Percentiles rank a stretch among this genome's conserved stretches.
These are phyloP conservation scores for Chaetogeoica ovagalla DNA, from an alignment of 2,888 invertebrate genomes.

Conservation along the genomic window DNA sequence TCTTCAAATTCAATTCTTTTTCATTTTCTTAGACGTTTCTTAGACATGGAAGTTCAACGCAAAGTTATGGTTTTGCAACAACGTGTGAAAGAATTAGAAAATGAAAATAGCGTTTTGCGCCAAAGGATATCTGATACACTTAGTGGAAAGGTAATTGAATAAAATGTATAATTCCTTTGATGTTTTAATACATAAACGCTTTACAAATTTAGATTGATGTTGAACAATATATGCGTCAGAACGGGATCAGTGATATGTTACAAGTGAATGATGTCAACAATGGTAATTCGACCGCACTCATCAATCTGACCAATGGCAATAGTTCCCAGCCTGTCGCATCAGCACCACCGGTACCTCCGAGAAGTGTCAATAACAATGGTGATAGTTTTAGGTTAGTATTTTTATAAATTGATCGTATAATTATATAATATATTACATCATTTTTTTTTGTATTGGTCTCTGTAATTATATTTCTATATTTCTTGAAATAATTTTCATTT, in stretches of 20 bases:
- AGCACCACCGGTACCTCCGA: conserved; percentile 47
- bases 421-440: background rate
- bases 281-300: conserved; percentile 44
- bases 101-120: conserved; percentile 81
- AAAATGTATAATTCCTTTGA: background rate
- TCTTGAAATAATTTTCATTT: background rate
- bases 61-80: conserved; percentile 76
- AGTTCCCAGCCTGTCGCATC: conserved; percentile 12
- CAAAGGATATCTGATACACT: conserved; percentile 75
- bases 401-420: background rate
- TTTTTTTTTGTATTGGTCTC: background rate
- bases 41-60: conserved; percentile 86
- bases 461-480: background rate
- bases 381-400: conserved; percentile 30
- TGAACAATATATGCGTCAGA: conserved; percentile 58
- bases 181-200: background rate
- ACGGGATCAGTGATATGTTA: conserved; percentile 58
- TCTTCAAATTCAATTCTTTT: conserved; percentile 36
- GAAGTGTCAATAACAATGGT: conserved; percentile 44
- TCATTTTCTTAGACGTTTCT: conserved; percentile 66
- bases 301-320: conserved; percentile 41
- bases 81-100: conserved; percentile 83
- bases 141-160: conserved; percentile 61
- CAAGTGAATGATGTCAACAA: conserved; percentile 55
- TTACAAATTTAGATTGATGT: conserved; percentile 58